Percentiles rank a stretch among this genome's conserved stretches.
These are phyloP conservation scores for Acipenser oxyrinchus DNA, from an alignment of 2,797 vertebrate genomes.

Conservation along the genomic window DNA sequence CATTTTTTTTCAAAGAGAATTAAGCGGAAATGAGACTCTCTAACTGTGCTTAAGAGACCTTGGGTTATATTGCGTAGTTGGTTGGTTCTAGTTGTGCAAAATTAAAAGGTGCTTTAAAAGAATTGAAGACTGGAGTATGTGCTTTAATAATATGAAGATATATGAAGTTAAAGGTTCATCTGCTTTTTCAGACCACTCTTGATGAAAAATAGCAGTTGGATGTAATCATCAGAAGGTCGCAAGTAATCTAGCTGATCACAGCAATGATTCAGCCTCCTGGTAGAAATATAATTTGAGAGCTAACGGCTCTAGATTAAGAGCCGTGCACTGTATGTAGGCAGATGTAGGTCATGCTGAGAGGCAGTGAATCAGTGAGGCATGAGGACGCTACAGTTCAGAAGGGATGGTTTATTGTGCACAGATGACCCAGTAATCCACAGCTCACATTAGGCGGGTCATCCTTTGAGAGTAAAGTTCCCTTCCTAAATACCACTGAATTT, in stretches of 20 bases:
- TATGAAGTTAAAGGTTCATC: too few species aligned
- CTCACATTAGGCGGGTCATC: neutral
- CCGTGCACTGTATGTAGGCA: slow-evolving; percentile 19
- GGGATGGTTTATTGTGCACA: neutral
- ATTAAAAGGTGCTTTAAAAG: too few species aligned
- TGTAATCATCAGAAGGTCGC: slow-evolving; percentile 13
- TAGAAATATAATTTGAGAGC: slow-evolving; percentile 8
- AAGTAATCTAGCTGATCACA: slow-evolving; percentile 17
- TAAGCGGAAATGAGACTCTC: too few species aligned
- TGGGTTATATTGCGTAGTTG: too few species aligned
- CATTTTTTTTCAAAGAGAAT: too few species aligned
- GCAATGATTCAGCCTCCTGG: neutral
- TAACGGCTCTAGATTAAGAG: slow-evolving; percentile 17
- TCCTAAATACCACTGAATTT: too few species aligned
- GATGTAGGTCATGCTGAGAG: slow-evolving; percentile 46
- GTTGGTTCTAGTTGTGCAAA: too few species aligned
- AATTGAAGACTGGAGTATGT: too few species aligned
- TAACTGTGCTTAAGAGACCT: too few species aligned
- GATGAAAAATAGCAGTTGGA: slow-evolving; percentile 4
- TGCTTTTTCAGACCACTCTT: neutral
- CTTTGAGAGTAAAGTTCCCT: too few species aligned
- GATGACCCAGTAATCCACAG: neutral
- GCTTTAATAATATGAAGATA: too few species aligned
- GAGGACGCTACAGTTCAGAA: slow-evolving; percentile 1
- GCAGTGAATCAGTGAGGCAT: slow-evolving; percentile 22